Evolutionary conservation across 2,888 invertebrate genomes (phyloP).

Genomic region (Napeogenes sylphis): DNA sequence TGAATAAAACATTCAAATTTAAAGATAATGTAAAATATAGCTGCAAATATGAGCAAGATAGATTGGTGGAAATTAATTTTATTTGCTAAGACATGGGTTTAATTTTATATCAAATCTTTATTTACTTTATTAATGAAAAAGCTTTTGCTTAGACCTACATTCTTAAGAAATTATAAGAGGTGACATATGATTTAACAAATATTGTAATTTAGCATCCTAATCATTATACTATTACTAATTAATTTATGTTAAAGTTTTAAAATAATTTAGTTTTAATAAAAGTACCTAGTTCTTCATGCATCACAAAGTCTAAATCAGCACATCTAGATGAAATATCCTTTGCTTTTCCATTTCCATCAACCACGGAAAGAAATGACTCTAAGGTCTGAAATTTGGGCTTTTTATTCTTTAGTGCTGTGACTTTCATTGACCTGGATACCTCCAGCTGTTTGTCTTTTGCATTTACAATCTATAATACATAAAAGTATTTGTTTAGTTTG

Average conservation of each 20-base stretch:
- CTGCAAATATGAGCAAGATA: no score
- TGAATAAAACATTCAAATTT: no score
- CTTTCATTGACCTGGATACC: slow-evolving; percentile 83
- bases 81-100: no score
- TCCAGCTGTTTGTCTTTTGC: slow-evolving; percentile 77
- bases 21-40: no score
- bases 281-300: slow-evolving; percentile 80
- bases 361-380: slow-evolving; percentile 80
- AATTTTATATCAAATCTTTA: no score
- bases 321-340: slow-evolving; percentile 82
- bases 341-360: slow-evolving; percentile 62
- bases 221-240: no score
- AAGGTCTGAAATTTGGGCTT: slow-evolving; percentile 80
- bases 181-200: no score
- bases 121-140: no score
- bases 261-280: slow-evolving; percentile 19
- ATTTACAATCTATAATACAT: slow-evolving; percentile 72
- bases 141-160: no score
- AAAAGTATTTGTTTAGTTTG: not conserved
- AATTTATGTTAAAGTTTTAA: not conserved
- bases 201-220: no score
- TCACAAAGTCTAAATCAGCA: slow-evolving; percentile 84
- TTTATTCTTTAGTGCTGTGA: slow-evolving; percentile 74
- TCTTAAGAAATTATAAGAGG: no score
- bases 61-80: no score